phyloP scores from a whole-genome alignment of 1,140 invertebrate species.

The Papilio dardanus region DNA sequence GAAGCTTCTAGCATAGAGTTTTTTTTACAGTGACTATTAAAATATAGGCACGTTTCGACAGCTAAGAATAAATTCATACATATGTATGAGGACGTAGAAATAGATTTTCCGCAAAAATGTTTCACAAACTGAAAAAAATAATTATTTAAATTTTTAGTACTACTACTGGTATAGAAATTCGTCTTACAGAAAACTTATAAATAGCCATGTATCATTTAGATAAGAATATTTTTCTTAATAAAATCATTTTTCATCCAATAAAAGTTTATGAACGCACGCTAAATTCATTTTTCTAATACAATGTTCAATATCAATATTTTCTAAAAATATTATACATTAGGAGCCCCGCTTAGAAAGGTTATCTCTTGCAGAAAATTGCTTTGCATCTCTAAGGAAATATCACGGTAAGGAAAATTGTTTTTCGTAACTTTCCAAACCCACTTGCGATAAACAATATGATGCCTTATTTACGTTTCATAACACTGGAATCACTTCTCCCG shows the following conservation, averaged over 20 bases:
- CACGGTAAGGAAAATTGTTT: constrained; percentile 58
- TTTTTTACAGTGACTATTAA: background rate
- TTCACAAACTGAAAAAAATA: no score
- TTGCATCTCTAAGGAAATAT: constrained; percentile 75
- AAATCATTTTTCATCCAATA: background rate
- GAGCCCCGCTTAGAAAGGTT: constrained; percentile 62
- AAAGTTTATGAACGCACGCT: constrained; percentile 13
- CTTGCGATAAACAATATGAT: constrained; percentile 51
- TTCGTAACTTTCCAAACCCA: constrained; percentile 53
- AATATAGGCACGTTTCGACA: background rate
- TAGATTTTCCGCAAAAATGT: no score
- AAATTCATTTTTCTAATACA: constrained; percentile 33
- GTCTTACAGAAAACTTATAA: background rate
- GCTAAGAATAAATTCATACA: no score
- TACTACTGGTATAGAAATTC: background rate
- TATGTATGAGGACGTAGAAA: no score
- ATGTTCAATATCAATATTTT: constrained; percentile 36
- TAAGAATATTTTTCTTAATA: background rate
- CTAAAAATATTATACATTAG: constrained; percentile 52
- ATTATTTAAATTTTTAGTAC: no score
- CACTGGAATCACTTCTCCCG: constrained; percentile 27
- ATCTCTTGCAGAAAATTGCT: constrained; percentile 75
- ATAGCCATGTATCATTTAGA: background rate
- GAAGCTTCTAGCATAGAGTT: background rate
- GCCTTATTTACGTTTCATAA: constrained; percentile 38